Evolutionary conservation across 1,140 invertebrate genomes (phyloP).

Genomic region (Atta texana): DNA sequence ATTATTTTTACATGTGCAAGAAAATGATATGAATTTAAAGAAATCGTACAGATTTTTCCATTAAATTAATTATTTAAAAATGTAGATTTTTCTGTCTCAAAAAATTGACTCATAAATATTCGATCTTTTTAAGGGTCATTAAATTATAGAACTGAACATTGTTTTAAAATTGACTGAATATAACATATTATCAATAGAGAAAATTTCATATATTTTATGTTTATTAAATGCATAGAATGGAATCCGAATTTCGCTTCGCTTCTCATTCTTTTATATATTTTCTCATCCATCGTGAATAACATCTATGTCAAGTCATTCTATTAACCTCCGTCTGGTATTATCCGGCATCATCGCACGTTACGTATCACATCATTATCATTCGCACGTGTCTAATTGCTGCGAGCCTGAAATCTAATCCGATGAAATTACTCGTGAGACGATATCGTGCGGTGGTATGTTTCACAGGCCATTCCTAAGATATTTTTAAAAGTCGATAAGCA

Average conservation of each 20-base stretch:
- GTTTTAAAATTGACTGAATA: conserved; percentile 21
- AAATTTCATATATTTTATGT: conserved; percentile 5
- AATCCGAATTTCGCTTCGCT: background rate
- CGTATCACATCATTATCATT: conserved; percentile 45
- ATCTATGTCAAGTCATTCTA: conserved; percentile 24
- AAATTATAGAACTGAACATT: background rate
- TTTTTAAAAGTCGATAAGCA: conserved; percentile 22
- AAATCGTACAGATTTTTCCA: background rate
- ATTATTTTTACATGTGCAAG: too few species aligned
- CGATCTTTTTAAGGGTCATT: background rate
- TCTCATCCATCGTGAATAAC: conserved; percentile 14
- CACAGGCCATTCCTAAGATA: background rate
- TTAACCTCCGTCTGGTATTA: conserved; percentile 17
- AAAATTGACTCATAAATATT: background rate
- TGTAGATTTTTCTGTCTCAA: background rate
- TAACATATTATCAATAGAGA: background rate
- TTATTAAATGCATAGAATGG: background rate
- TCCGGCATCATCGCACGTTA: background rate
- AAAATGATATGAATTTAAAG: background rate
- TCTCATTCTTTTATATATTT: background rate
- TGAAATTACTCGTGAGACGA: conserved; percentile 17
- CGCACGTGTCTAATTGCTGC: background rate
- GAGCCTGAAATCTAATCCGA: conserved; percentile 32
- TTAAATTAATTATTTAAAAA: background rate
- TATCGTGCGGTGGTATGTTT: background rate